Base-by-base conservation (phyloP, 2,888 invertebrate genomes). In the Unio delphinus region DNA sequence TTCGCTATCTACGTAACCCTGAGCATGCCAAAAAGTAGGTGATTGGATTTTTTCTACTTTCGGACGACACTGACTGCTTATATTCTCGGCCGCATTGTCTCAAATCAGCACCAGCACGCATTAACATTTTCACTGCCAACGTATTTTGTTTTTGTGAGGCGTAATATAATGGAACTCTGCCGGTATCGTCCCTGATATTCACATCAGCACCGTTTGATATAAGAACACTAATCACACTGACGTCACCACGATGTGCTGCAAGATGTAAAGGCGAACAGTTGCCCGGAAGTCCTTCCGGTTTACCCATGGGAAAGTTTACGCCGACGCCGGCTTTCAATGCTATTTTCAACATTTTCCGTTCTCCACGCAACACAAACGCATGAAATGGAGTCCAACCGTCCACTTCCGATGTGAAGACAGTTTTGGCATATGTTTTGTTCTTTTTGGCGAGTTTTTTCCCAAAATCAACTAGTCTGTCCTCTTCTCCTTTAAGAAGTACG, bases 331-430 rank as follows among this genome's bases (percentile, higher is more conserved):
- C 73, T 60, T 76, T 80, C 20, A 85, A 68, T 28, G 82, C 81
- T 23, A 81, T 65, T 75, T 86, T 86, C 34, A 86, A 72, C 68
- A 85, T 78, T 70, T 82, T 83, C 8, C 82, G 70, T 11, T 82
- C 82, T n/a, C 86, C 85, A 18, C 82, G 78, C 7, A 86, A 72
- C 11, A 83, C 83, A 65, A 82, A 84, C 17, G 86, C 86, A 67
- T 86, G 86, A 64, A 86, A 81, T 17, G 83, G 83, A 20, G 86
- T 84, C 86, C 86, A 86, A 15, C 84, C 83, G 56, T 85, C 85
- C 0, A 85, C 79, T 18, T 76, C 70, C 5, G 80, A 74, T 62
- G 78, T 75, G 34, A 86, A 84, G 18, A 86, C 78, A 23, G 73
- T 23, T 69, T 26, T 67, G 11, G 79, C 78, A 67, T 82, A 80